Evolutionary conservation across 2,113 vertebrate species (phyloP), one percentile per base, ranked within the genome.

Genomic region (Callopanchax toddi): DNA sequence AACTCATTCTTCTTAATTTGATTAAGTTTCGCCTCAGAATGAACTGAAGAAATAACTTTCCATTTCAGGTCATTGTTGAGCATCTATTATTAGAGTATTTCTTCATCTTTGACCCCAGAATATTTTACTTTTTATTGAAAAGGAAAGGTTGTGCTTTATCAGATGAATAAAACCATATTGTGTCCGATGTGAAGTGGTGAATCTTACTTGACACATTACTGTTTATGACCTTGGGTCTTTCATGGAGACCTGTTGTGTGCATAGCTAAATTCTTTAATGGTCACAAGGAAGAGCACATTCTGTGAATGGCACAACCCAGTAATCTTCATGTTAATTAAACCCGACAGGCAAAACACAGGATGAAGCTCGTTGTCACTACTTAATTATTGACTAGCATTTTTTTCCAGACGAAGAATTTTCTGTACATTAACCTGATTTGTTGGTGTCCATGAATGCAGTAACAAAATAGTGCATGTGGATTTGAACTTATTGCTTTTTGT

Each of bases 111-210:
- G 44, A 54, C 32, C 43, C 3, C 36, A 13, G 49, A 36, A 39
- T 15, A 22, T 44, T 56, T 56, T 69, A 12, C 15, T 37, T 5
- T 65, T 60, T 34, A 56, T 26, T 4, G 13, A 22, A 29, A 57
- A 57, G 45, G 25, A 34, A 50, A 60, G 22, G 11, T 75, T 34
- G 15, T 32, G 15, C 70, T 61, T 66, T 17, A 2, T 3, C 70
- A 58, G 2, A 48, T 29, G 11, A 52, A 22, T 37, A 25, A 74
- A 63, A 59, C 43, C 16, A 39, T 8, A 21, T 52, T 12, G 39
- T 64, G 40, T 0, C 23, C 32, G 52, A 62, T 43, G 60, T 1
- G 22, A 65, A 21, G 48, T 2, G 0, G 1, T 36, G 36, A 56
- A 42, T 42, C 62, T 22, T 26, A 21, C 15, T 18, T 46, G 34